Base-by-base conservation (phyloP, 23 tunicate species). In the Clavelina lepadiformis region DNA sequence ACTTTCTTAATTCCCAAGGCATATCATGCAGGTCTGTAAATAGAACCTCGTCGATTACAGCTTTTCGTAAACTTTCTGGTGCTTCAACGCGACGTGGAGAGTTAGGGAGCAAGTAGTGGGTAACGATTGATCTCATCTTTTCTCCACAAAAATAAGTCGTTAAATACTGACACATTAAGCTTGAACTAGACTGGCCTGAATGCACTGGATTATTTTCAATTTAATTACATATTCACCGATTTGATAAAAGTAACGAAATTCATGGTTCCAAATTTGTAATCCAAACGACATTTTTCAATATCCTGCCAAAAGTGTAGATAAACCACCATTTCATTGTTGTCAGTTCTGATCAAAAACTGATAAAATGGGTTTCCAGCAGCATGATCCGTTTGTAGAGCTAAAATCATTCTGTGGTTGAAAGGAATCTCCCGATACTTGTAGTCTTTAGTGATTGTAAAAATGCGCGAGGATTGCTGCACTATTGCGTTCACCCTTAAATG, bases 301-400 rank as follows among this genome's bases (percentile, higher is more conserved):
- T 88, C 88, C 25, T 62, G 82, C 87, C 87, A 88, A 55, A 88
- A 88, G n/a, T 37, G 35, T 3, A 88, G 49, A 49, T 52, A 60
- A 30, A 51, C 45, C 7, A 54, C 37, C 68, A 64, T 68, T 34
- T 79, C 87, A 13, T 28, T 54, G 45, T 73, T 69, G 56, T 82
- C 82, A 11, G 71, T 61, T 27, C 46, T 54, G 37, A 56, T 27
- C 0, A 88, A 78, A 35, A 63, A 88, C 59, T 63, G 72, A 15
- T 54, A 74, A 38, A 88, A 88, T 21, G 88, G 96, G 55, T 88
- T 56, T 33, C 81, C 69, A 8, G 87, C 96, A 31, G 65, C 73
- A 33, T 80, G 74, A 67, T 88, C 96, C 1, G 77, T 53, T 69
- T 88, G 87, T 25, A 88, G 56, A 18, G 96, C 96, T 29, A 63